Percentiles rank a stretch among this genome's conserved stretches.
Conservation (phyloP, 2,113 vertebrate genomes). For the Xiphophorus maculatus region DNA sequence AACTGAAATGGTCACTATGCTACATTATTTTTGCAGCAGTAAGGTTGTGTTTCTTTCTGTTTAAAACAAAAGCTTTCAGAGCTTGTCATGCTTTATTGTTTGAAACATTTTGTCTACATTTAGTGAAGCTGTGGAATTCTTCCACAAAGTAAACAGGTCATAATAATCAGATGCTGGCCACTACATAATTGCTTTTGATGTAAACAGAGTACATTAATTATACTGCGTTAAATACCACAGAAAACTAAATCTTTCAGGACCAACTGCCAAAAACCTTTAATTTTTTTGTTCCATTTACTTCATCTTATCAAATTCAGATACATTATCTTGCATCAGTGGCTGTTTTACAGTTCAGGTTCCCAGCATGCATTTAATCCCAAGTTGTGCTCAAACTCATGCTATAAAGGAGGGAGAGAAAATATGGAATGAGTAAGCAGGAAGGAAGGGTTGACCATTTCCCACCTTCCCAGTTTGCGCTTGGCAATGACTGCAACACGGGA, state of each 20-base stretch:
- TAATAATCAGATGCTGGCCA: background rate
- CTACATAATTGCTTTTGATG: background rate
- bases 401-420: constrained; percentile 62
- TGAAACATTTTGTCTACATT: no score
- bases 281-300: background rate
- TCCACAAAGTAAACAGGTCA: background rate
- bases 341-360: constrained; percentile 9
- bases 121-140: background rate
- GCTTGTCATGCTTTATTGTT: no score
- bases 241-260: background rate
- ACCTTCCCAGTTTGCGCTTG: constrained; percentile 99
- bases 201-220: background rate
- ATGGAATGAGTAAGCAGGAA: constrained; percentile 22
- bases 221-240: background rate
- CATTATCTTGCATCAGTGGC: constrained; percentile 5
- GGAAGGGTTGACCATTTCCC: constrained; percentile 84
- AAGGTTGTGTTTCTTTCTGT: background rate
- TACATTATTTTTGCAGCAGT: no score
- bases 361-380: constrained; percentile 58
- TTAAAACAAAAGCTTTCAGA: background rate
- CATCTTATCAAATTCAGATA: background rate
- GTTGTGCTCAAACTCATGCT: constrained; percentile 77
- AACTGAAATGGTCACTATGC: no score
- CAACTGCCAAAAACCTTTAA: background rate
- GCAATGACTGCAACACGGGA: constrained; percentile 96